Base-by-base conservation (phyloP, 2,113 vertebrate species). In the Hemibagrus wyckioides region DNA sequence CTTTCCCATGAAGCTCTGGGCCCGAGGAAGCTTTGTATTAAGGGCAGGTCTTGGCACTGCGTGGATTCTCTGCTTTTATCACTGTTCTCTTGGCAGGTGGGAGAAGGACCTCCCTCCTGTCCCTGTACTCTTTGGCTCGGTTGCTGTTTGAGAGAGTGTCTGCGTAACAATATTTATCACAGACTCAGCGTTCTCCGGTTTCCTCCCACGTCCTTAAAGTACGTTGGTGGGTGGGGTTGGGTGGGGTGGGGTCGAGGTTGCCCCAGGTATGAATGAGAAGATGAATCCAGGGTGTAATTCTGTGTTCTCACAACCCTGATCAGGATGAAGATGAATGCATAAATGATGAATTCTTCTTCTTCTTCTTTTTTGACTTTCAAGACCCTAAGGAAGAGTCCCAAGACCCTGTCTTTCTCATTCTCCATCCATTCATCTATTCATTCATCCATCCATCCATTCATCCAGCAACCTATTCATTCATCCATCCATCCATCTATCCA, bases 1-100 rank as follows among this genome's bases (percentile, higher is more conserved):
- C 75, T 85, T 87, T 87, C 87, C 71, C 90, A 85, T 85, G 71
- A 80, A 65, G 79, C 84, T 19, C 85, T 39, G 80, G 75, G 61
- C 13, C 83, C 44, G 85, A 84, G 59, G 76, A 87, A 85, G 82
- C 48, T 36, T 54, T 54, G 81, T 11, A 28, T 81, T 50, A n/a
- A 65, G 56, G 75, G 83, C 30, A 67, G 59, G 67, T 82, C 17
- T 79, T 89, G 86, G 83, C 89, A 85, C 71, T 33, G 79, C 71
- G 2, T 61, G 19, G 57, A 23, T 39, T 84, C 50, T 13, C 28
- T 52, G 81, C 33, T 30, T 54, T 85, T 23, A 33, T 67, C n/a
- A 14, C 10, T 30, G 25, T 57, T 75, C 61, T 39, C 59, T n/a
- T 52, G 14, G 30, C 25, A 39, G 30, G 52, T 65, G 56, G 77